A percentile compares a stretch with the other conserved stretches of the same genome.
Evolutionary conservation across 1,140 invertebrate genomes (phyloP).

Genomic region (Riptortus pedestris): DNA sequence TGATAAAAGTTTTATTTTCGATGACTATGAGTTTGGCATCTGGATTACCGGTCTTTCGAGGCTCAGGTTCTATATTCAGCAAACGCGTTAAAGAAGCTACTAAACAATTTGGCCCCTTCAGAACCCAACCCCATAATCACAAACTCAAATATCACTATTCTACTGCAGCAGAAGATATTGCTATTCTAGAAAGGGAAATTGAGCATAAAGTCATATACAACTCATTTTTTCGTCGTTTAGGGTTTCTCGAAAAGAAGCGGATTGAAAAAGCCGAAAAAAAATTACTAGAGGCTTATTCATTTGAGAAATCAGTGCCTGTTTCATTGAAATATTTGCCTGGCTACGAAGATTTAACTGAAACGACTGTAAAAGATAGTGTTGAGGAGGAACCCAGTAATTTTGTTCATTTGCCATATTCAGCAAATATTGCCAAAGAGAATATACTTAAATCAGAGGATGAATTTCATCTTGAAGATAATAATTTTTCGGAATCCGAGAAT

Average conservation of each 20-base stretch:
- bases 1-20: too few species aligned
- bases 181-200: slow-evolving; percentile 13
- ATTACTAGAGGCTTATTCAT: background rate
- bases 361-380: background rate
- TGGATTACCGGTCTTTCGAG: too few species aligned
- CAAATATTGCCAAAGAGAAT: background rate
- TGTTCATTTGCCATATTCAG: background rate
- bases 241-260: slow-evolving; percentile 13
- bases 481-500: too few species aligned
- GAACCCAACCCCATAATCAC: too few species aligned
- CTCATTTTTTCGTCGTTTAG: slow-evolving; percentile 1
- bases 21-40: too few species aligned
- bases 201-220: slow-evolving; percentile 22
- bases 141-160: too few species aligned
- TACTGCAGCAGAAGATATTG: too few species aligned
- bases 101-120: too few species aligned
- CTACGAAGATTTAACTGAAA: background rate
- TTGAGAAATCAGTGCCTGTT: background rate
- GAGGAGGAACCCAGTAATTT: background rate
- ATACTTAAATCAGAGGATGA: slow-evolving; percentile 6
- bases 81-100: too few species aligned
- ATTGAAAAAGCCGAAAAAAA: slow-evolving; percentile 3
- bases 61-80: too few species aligned
- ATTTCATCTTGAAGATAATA: too few species aligned
- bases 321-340: slow-evolving; percentile 17